Base-by-base conservation (phyloP, 2,113 vertebrate genomes). In the Xenopus tropicalis region DNA sequence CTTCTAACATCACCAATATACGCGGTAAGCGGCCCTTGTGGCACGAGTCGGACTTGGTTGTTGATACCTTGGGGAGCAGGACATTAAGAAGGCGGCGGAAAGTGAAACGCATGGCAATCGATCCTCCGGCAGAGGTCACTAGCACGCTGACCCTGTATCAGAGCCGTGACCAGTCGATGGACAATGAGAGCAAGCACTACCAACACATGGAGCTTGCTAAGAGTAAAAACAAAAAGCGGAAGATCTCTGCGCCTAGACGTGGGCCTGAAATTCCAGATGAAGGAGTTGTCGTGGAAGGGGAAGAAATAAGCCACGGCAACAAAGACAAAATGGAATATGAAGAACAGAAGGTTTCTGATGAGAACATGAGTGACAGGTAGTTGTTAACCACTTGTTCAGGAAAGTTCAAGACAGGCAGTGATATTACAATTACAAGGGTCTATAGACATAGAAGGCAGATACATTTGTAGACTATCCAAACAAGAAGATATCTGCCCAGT, bases 331-430 rank as follows among this genome's bases (percentile, higher is more conserved):
- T 99, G 97, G 92, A 98, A 23, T 92, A 94, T 78, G 97, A 97
- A 79, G 96, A 98, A 75, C 96, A 94, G 71, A 98, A 98, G 79
- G 93, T 90, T 58, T 97, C 95, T 0, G 97, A 98, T 83, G 97
- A 99, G 80, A 96, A 98, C 84, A 99, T 98, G 97, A 99, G 96
- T 82, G 97, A 99, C 95, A 98, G 97, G 97, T 98, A 92, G 89
- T 87, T 88, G n/a, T 79, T 81, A 76, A 8, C 22, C 51, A 23
- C 29, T 37, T 37, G n/a, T 62, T 17, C 46, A 17, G 46, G 46
- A 17, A 48, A 14, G 46, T 57, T 57, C 8, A 20, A 19, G 17
- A 57, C 1, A 21, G 54, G 54, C 54, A 57, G 5, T 14, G 9
- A 37, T 37, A 37, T 37, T 37, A 37, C 29, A 37, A 37, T 37